These are phyloP conservation scores for Muscicapa striata DNA, from an alignment of 2,797 vertebrate species.

Conservation along the genomic window DNA sequence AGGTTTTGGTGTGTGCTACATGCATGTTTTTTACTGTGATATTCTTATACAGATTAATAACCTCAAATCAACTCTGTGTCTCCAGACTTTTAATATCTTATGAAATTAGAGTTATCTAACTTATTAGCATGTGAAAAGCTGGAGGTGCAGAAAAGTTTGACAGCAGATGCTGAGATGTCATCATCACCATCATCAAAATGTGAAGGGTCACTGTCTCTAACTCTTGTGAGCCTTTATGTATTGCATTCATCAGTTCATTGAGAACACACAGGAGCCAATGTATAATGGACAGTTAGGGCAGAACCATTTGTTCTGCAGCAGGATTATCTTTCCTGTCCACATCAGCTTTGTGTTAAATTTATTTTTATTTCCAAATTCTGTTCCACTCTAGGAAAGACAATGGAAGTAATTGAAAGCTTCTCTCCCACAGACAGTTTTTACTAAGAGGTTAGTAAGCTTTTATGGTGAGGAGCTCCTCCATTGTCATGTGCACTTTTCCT, in stretches of 20 bases:
- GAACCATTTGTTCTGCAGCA: neutral
- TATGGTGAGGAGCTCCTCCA: neutral
- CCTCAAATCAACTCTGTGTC: neutral
- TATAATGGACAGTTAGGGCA: neutral
- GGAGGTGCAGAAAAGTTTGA: neutral
- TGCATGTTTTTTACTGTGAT: neutral
- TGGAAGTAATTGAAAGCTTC: neutral
- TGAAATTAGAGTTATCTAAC: neutral
- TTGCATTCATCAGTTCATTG: neutral
- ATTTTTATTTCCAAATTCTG: neutral
- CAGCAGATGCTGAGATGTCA: neutral
- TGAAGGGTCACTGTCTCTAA: neutral
- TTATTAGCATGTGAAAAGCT: neutral
- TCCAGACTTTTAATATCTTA: neutral
- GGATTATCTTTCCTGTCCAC: neutral
- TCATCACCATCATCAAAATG: neutral
- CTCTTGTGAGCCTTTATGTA: neutral
- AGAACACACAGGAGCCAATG: neutral
- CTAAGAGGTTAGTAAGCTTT: neutral
- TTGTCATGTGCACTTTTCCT: neutral
- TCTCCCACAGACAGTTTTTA: neutral
- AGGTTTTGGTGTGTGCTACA: neutral
- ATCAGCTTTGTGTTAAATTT: neutral
- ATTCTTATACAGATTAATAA: neutral
- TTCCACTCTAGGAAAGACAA: neutral